These are phyloP conservation scores for Belonocnema kinseyi DNA, from an alignment of 1,140 invertebrate genomes.

Conservation along the genomic window DNA sequence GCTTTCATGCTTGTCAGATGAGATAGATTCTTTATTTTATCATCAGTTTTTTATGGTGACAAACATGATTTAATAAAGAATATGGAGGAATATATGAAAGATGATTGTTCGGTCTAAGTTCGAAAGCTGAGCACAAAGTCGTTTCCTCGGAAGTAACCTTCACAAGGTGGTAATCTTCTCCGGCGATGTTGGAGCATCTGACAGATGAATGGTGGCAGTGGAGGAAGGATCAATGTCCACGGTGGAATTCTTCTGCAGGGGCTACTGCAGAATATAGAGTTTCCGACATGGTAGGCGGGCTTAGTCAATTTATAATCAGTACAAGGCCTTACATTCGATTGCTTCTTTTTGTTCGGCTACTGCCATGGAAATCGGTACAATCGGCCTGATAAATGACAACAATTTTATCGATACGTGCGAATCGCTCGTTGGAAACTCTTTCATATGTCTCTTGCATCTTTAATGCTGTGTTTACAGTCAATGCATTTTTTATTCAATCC, in stretches of 20 bases:
- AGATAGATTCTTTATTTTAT: too few relatives aligned
- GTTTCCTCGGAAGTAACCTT: conserved; percentile 30
- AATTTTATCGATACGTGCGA: conserved; percentile 52
- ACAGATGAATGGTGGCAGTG: conserved; percentile 24
- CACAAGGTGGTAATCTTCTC: conserved; percentile 17
- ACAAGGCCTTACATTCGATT: conserved; percentile 49
- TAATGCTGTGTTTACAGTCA: neutral
- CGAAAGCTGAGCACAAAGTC: neutral
- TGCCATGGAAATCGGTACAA: conserved; percentile 46
- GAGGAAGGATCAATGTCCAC: conserved; percentile 55
- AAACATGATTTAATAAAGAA: too few relatives aligned
- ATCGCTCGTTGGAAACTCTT: conserved; percentile 32
- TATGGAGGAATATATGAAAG: too few relatives aligned
- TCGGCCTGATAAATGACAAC: conserved; percentile 48
- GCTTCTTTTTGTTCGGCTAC: conserved; percentile 46
- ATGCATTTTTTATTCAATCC: neutral
- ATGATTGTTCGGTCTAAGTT: neutral
- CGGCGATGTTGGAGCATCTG: neutral
- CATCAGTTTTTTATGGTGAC: too few relatives aligned
- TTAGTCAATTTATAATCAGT: conserved; percentile 61
- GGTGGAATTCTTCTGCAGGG: conserved; percentile 55
- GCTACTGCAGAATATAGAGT: conserved; percentile 47
- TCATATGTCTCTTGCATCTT: neutral
- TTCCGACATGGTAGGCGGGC: conserved; percentile 49
- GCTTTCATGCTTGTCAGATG: too few relatives aligned